Base-by-base conservation (phyloP, 2,888 invertebrate genomes). In the Diarsia brunnea region DNA sequence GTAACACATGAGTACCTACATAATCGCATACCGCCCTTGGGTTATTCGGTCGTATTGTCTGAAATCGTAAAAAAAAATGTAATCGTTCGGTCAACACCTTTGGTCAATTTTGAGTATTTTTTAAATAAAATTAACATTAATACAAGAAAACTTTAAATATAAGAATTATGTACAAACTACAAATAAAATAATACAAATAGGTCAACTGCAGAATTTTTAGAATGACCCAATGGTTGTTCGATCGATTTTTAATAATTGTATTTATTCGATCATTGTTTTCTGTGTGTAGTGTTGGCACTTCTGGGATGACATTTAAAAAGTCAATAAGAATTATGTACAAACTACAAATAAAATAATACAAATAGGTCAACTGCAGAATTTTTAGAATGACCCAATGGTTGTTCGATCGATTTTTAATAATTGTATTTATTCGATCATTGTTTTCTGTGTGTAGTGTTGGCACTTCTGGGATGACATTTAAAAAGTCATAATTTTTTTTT, bases 11-110 rank as follows among this genome's bases (percentile, higher is more conserved):
- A 27, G 16, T 38, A 87, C 71, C 27, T 21, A 43, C n/a, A 43
- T 74, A 71, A 76, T 78, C 88, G 89, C 91, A 90, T 93, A 91
- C 92, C 91, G 89, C 84, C 80, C 87, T 81, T 87, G 92, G 94
- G 94, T 94, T 95, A 94, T 95, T 94, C 93, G 93, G 94, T 93
- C 94, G 92, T 92, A 95, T 95, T 95, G 95, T 95, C 91, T 92
- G 90, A 14, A 43, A 43, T n/a, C 21, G 5, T n/a, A 19, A 61
- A 38, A 38, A 5, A 38, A 61, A 38, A n/a, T 2, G 2, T 11
- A 51, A 53, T n/a, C n/a, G n/a, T 55, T 14, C 55, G 24, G 24
- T 55, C 24, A 53, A 53, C 53, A n/a, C 3, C 21, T 51, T 51
- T 51, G 1, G 3, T 49, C 3, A 19, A 4, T n/a, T n/a, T 53